A percentile compares a stretch with the other conserved stretches of the same genome.
Conservation (phyloP, 2,888 invertebrate genomes). For the Pocota personata region DNA sequence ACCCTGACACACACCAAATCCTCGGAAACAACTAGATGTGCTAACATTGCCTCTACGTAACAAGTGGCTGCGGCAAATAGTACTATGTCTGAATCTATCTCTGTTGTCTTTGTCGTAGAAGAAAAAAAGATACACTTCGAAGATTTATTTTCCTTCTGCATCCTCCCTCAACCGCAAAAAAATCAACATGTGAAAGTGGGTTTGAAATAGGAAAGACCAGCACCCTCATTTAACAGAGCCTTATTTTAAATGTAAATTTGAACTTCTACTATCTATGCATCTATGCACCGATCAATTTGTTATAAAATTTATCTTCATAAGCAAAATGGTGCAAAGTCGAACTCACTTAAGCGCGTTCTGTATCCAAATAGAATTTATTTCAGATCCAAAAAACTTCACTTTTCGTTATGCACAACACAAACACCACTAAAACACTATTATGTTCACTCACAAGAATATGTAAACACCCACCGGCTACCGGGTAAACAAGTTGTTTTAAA, state of each 20-base stretch:
- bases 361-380: constrained; percentile 37
- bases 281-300: not conserved
- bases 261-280: too few species aligned
- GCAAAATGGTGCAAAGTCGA: not conserved
- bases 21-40: constrained; percentile 31
- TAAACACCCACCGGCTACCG: constrained; percentile 6
- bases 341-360: constrained; percentile 17
- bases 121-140: constrained; percentile 25
- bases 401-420: not conserved
- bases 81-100: constrained; percentile 41
- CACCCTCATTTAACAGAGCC: constrained; percentile 19
- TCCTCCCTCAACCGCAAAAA: constrained; percentile 10
- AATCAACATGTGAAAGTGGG: constrained; percentile 48
- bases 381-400: not conserved
- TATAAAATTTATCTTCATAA: not conserved
- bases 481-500: constrained; percentile 12
- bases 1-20: constrained; percentile 46
- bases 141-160: constrained; percentile 58
- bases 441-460: not conserved
- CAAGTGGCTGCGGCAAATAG: constrained; percentile 65
- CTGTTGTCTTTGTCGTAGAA: constrained; percentile 46
- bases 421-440: not conserved
- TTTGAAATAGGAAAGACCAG: not conserved
- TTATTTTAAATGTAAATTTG: constrained; percentile 51
- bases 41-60: constrained; percentile 52